A percentile compares a stretch with the other conserved stretches of the same genome.
Evolutionary conservation across 1,140 invertebrate species (phyloP).

Genomic region (Sinonovacula constricta): DNA sequence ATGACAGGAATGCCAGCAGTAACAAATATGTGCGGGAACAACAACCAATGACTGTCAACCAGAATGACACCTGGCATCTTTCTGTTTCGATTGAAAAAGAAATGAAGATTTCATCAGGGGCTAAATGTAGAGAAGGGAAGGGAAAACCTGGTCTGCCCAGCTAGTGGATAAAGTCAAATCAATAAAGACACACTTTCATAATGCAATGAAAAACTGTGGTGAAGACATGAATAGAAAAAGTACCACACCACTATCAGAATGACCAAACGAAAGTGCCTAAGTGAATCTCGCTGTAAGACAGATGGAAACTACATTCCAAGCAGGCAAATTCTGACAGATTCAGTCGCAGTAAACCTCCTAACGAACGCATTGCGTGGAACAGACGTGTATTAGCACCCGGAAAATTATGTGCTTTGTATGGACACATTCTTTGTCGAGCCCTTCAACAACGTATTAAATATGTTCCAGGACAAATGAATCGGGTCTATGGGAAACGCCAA

Average conservation of each 20-base stretch:
- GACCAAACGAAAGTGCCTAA: neutral
- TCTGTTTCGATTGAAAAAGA: constrained; percentile 1
- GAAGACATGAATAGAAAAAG: neutral
- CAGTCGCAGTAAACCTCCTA: neutral
- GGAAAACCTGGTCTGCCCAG: neutral
- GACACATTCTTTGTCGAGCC: neutral
- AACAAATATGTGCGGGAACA: neutral
- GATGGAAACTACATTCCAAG: neutral
- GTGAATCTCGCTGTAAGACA: neutral
- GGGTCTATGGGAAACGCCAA: neutral
- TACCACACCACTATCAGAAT: neutral
- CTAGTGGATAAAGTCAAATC: neutral
- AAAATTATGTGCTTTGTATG: neutral
- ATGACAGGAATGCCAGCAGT: neutral
- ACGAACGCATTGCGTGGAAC: neutral
- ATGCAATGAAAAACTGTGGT: constrained; percentile 1
- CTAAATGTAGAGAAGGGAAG: neutral
- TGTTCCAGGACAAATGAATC: neutral
- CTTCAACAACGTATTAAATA: constrained; percentile 1
- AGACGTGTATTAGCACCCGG: neutral
- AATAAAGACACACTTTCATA: neutral
- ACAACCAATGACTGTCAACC: neutral
- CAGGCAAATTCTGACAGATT: neutral
- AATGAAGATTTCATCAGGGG: neutral
- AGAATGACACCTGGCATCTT: neutral